phyloP scores from a whole-genome alignment of 2,113 vertebrate genomes.

The Rhombomys opimus region DNA sequence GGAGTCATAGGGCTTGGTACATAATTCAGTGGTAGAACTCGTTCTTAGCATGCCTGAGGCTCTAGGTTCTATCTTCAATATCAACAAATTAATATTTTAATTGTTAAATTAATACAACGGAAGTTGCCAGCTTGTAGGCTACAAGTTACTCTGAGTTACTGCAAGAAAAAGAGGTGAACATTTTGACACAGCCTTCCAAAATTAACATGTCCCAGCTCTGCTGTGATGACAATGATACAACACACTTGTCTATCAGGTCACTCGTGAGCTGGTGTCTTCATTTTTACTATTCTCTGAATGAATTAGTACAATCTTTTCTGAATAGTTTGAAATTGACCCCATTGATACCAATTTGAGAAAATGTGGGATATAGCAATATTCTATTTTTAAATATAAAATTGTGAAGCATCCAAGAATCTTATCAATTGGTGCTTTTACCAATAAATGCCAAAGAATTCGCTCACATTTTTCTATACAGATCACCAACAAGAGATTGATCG shows the following conservation, averaged over 20 bases:
- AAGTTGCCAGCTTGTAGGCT: neutral
- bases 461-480: slow-evolving; percentile 1
- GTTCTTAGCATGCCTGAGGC: neutral
- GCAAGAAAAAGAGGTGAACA: neutral
- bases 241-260: neutral
- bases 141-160: neutral
- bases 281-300: neutral
- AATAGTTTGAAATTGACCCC: neutral
- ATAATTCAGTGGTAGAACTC: neutral
- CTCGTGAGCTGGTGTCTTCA: neutral
- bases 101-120: slow-evolving; percentile 4
- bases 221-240: neutral
- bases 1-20: neutral
- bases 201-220: neutral
- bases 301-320: neutral
- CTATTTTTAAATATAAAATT: slow-evolving; percentile 12
- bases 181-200: neutral
- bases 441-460: neutral
- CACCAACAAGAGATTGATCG: neutral
- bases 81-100: neutral
- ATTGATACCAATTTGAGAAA: neutral
- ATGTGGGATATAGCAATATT: neutral
- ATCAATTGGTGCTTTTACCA: slow-evolving; percentile 2
- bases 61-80: neutral
- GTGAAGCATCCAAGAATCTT: neutral